These are phyloP conservation scores for Neostethus bicornis DNA, from an alignment of 2,797 vertebrate species.

Conservation along the genomic window DNA sequence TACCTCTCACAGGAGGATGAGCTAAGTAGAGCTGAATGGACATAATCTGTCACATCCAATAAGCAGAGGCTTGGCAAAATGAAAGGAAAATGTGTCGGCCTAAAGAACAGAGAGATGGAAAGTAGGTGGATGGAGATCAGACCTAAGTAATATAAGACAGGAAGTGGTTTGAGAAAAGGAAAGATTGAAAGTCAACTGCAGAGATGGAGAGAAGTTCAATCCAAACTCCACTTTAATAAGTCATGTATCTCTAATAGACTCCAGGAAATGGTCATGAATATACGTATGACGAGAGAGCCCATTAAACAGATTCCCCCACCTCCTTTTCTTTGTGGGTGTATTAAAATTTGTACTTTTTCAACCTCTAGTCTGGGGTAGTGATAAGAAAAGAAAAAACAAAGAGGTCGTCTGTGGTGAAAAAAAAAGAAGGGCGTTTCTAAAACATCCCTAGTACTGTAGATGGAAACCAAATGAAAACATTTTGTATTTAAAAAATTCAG, in stretches of 20 bases:
- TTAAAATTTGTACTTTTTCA: slow-evolving; percentile 49
- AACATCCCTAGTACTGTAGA: background rate
- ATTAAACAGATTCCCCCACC: slow-evolving; percentile 54
- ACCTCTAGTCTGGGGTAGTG: slow-evolving; percentile 38
- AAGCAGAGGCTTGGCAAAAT: slow-evolving; percentile 35
- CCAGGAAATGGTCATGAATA: slow-evolving; percentile 63
- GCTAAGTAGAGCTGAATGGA: slow-evolving; percentile 47
- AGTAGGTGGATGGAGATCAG: slow-evolving; percentile 32
- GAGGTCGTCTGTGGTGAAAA: background rate
- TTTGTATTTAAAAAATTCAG: background rate
- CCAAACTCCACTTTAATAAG: slow-evolving; percentile 60
- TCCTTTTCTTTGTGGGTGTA: slow-evolving; percentile 41
- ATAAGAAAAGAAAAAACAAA: slow-evolving; percentile 17
- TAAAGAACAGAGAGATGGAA: slow-evolving; percentile 29
- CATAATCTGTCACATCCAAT: slow-evolving; percentile 63
- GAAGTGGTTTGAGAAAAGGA: slow-evolving; percentile 36
- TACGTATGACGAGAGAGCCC: slow-evolving; percentile 46
- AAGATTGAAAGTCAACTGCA: slow-evolving; percentile 50
- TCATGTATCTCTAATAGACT: slow-evolving; percentile 65
- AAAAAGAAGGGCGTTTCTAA: background rate
- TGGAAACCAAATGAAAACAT: background rate
- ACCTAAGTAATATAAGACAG: background rate
- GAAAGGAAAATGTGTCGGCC: slow-evolving; percentile 38
- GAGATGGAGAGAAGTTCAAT: slow-evolving; percentile 57
- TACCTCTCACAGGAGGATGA: slow-evolving; percentile 16